These are phyloP conservation scores for Poecile montanus DNA, from an alignment of 2,797 vertebrate species.

Conservation along the genomic window DNA sequence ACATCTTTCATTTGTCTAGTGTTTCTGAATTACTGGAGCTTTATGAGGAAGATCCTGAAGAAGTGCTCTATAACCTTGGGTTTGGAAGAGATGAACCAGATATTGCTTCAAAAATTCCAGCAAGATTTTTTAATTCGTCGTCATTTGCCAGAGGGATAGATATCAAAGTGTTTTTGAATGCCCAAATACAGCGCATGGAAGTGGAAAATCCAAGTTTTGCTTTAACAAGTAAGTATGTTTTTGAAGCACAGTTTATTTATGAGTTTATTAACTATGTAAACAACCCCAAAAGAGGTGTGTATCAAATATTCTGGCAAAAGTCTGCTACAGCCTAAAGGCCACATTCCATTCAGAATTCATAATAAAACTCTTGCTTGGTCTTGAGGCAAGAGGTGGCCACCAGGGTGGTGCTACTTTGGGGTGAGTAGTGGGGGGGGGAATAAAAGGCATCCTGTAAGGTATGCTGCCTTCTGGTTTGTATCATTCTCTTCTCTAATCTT, in stretches of 20 bases:
- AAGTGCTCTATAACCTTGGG: slow-evolving; percentile 95
- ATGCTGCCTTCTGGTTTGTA: background rate
- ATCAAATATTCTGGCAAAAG: background rate
- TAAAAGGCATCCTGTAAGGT: background rate
- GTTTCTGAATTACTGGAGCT: slow-evolving; percentile 96
- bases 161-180: slow-evolving; percentile 95
- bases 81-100: slow-evolving; percentile 97
- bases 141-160: slow-evolving; percentile 94
- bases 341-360: background rate
- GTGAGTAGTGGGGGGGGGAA: background rate
- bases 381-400: background rate
- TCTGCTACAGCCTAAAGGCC: background rate
- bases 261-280: background rate
- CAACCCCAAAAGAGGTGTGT: background rate
- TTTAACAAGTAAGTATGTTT: slow-evolving; percentile 89
- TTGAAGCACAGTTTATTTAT: slow-evolving; percentile 17
- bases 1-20: slow-evolving; percentile 73
- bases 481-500: background rate
- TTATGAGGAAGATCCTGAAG: slow-evolving; percentile 97
- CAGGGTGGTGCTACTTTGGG: background rate
- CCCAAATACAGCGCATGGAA: slow-evolving; percentile 96
- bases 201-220: slow-evolving; percentile 97
- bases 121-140: slow-evolving; percentile 89
- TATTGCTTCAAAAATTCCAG: slow-evolving; percentile 91
- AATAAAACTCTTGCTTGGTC: background rate